A percentile compares a stretch with the other conserved stretches of the same genome.
phyloP scores from a whole-genome alignment of 2,888 invertebrate genomes.

The Meghimatium bilineatum region DNA sequence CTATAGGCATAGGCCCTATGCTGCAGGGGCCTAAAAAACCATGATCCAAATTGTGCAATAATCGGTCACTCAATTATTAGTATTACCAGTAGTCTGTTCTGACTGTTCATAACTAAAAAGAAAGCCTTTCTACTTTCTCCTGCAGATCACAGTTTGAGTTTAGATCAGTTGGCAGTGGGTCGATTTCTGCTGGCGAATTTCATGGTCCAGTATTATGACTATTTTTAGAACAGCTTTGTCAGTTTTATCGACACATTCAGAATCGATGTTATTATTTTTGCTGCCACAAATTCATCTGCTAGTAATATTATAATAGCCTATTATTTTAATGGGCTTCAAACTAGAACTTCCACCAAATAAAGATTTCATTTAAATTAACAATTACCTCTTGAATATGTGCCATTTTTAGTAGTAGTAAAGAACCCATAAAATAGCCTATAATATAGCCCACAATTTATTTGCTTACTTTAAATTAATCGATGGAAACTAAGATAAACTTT shows the following conservation, averaged over 20 bases:
- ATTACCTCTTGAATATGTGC: neutral
- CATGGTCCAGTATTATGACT: neutral
- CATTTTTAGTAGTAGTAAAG: neutral
- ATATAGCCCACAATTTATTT: no score
- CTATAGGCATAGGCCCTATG: no score
- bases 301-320: no score
- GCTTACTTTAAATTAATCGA: no score
- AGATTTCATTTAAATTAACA: neutral
- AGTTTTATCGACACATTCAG: constrained; percentile 12
- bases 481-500: neutral
- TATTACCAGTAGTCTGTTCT: neutral
- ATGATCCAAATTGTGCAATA: no score
- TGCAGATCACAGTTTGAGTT: neutral
- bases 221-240: constrained; percentile 35
- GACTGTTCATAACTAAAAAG: neutral
- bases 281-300: no score
- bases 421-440: neutral
- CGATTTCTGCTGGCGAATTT: neutral
- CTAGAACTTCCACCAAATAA: neutral
- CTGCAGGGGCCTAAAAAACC: no score
- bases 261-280: constrained; percentile 8
- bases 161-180: neutral
- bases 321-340: constrained; percentile 1
- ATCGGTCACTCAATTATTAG: neutral
- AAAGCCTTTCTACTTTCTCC: neutral